These are phyloP conservation scores for Xiphophorus maculatus DNA, from an alignment of 2,113 vertebrate species.

Conservation along the genomic window DNA sequence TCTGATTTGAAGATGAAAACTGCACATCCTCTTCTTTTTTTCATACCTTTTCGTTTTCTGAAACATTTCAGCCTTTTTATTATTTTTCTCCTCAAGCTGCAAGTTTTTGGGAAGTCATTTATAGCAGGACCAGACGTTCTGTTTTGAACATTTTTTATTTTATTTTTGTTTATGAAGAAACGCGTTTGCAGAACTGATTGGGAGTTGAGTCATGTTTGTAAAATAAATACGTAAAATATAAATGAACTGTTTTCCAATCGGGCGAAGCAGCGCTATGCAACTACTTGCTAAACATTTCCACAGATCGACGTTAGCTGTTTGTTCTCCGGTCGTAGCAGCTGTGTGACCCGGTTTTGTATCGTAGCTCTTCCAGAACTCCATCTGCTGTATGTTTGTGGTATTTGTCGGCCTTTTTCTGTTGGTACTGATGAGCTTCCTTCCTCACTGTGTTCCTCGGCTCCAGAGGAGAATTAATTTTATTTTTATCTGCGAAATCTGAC, in stretches of 20 bases:
- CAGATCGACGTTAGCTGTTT: slow-evolving; percentile 52
- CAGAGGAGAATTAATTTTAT: slow-evolving; percentile 33
- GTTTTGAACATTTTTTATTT: slow-evolving; percentile 15
- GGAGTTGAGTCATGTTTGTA: slow-evolving; percentile 9
- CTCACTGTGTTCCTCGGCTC: background rate
- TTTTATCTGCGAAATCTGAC: slow-evolving; percentile 39
- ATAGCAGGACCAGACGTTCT: background rate
- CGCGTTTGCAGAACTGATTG: slow-evolving; percentile 29
- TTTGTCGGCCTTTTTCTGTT: slow-evolving; percentile 15
- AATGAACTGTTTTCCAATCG: slow-evolving; percentile 25
- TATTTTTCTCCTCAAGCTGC: background rate
- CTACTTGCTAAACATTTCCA: slow-evolving; percentile 47
- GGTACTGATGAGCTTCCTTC: slow-evolving; percentile 26
- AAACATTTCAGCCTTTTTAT: slow-evolving; percentile 39
- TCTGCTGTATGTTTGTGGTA: slow-evolving; percentile 54
- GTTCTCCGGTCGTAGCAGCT: slow-evolving; percentile 64
- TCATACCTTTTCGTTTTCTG: background rate
- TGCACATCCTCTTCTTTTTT: background rate
- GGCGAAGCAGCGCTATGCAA: slow-evolving; percentile 68
- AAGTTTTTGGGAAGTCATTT: background rate
- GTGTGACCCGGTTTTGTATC: slow-evolving; percentile 64
- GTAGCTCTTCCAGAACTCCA: slow-evolving; percentile 66
- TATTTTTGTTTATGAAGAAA: slow-evolving; percentile 49
- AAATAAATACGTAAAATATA: background rate
- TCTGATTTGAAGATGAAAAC: slow-evolving; percentile 6